Evolutionary conservation across 2,797 vertebrate species (phyloP).

Genomic region (Rhinogobio ventralis): DNA sequence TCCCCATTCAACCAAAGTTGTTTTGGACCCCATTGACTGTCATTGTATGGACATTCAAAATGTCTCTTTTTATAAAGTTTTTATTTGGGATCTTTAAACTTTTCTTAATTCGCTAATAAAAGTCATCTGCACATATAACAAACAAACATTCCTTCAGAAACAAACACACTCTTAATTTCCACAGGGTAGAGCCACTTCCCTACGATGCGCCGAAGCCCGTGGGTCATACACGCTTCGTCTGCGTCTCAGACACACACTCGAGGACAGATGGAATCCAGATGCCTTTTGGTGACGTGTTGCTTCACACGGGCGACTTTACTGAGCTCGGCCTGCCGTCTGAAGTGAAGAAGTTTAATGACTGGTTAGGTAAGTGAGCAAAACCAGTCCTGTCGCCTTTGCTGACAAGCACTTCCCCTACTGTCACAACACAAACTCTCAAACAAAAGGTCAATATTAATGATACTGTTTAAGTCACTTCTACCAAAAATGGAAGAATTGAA

Average conservation of each 20-base stretch:
- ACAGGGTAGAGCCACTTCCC: conserved; percentile 79
- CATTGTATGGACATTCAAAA: background rate
- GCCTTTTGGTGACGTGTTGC: conserved; percentile 91
- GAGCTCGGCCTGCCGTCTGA: conserved; percentile 91
- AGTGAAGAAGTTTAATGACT: conserved; percentile 96
- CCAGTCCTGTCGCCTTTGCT: conserved; percentile 17
- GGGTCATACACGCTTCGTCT: conserved; percentile 90
- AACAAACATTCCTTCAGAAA: background rate
- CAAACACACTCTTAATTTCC: background rate
- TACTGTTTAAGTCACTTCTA: background rate
- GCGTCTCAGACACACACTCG: conserved; percentile 90
- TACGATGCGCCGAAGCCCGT: conserved; percentile 89
- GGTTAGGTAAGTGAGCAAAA: conserved; percentile 87
- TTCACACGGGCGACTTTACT: conserved; percentile 91
- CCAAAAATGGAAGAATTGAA: background rate
- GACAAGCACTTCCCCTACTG: conserved; percentile 23
- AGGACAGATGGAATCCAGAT: conserved; percentile 94
- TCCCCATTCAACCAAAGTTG: too few species aligned
- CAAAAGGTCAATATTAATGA: background rate
- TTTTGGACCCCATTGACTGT: background rate
- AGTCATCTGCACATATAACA: background rate
- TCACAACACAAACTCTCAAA: background rate
- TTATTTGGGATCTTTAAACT: background rate
- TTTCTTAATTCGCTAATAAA: background rate
- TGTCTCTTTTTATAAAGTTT: background rate